These are phyloP conservation scores for Rhagoletis pomonella DNA, from an alignment of 1,140 invertebrate genomes.

Conservation along the genomic window DNA sequence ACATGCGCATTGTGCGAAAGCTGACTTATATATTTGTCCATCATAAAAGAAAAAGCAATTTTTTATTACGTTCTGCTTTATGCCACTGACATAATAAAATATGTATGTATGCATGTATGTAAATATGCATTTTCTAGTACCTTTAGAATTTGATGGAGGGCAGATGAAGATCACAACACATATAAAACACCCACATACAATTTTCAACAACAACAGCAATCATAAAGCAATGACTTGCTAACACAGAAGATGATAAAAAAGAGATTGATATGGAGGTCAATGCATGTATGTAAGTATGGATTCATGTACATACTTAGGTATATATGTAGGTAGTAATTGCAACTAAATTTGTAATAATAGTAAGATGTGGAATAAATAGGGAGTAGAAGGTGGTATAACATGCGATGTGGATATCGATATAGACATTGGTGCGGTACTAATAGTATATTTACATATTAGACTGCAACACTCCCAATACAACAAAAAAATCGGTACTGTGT, in stretches of 20 bases:
- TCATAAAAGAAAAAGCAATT: neutral
- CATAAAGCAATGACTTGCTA: neutral
- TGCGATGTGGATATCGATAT: too few relatives aligned
- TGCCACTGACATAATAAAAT: slow-evolving; percentile 29
- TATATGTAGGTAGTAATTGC: too few relatives aligned
- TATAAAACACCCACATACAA: slow-evolving; percentile 33
- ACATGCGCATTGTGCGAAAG: too few relatives aligned
- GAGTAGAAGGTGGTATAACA: too few relatives aligned
- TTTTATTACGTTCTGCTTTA: neutral
- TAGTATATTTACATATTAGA: too few relatives aligned
- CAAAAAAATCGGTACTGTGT: too few relatives aligned
- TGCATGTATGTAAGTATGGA: neutral
- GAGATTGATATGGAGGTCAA: neutral
- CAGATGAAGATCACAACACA: neutral
- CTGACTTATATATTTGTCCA: neutral
- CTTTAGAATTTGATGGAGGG: neutral
- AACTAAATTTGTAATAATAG: too few relatives aligned
- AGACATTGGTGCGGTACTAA: too few relatives aligned
- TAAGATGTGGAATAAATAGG: too few relatives aligned
- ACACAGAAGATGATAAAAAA: neutral
- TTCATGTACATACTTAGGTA: too few relatives aligned
- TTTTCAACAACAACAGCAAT: neutral
- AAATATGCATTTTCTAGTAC: neutral
- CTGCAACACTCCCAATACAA: too few relatives aligned
- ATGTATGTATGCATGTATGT: too few relatives aligned